Evolutionary conservation across 2,888 invertebrate species (phyloP).

Genomic region (Colostygia pectinataria): DNA sequence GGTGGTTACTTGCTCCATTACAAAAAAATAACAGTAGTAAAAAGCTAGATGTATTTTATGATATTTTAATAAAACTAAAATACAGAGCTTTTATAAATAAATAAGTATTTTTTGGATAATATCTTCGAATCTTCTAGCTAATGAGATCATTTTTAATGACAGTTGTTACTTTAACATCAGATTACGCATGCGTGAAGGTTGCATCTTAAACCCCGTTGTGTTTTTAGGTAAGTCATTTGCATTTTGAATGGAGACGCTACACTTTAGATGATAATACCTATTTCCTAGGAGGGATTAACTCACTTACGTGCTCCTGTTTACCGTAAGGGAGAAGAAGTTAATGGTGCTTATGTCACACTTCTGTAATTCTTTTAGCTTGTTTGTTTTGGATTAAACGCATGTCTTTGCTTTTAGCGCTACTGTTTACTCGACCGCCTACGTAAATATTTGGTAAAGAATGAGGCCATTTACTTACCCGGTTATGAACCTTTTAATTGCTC

Average conservation of each 20-base stretch:
- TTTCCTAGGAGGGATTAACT: slow-evolving; percentile 68
- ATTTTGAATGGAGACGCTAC: slow-evolving; percentile 60
- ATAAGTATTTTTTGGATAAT: too few relatives aligned
- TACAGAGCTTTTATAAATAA: not conserved
- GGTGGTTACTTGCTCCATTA: slow-evolving; percentile 21
- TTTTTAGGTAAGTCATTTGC: slow-evolving; percentile 68
- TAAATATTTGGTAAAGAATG: slow-evolving; percentile 73
- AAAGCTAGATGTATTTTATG: not conserved
- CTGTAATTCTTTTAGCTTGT: slow-evolving; percentile 75
- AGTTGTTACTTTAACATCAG: slow-evolving; percentile 24
- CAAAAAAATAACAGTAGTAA: not conserved
- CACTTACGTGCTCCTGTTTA: slow-evolving; percentile 68
- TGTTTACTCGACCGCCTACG: slow-evolving; percentile 71
- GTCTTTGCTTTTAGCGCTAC: slow-evolving; percentile 79
- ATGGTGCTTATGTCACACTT: slow-evolving; percentile 70
- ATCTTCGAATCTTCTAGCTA: too few relatives aligned
- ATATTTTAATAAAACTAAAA: not conserved
- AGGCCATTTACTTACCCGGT: slow-evolving; percentile 67
- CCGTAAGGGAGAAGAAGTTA: slow-evolving; percentile 58
- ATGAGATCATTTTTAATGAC: not conserved
- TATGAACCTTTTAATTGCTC: slow-evolving; percentile 75
- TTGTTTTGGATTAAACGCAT: slow-evolving; percentile 78
- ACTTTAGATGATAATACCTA: slow-evolving; percentile 60
- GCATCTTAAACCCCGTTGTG: slow-evolving; percentile 59
- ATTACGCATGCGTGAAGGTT: slow-evolving; percentile 62